Conservation (phyloP, 37 sponge, comb jelly and placozoan species). For the Aphrocallistes beatrix region DNA sequence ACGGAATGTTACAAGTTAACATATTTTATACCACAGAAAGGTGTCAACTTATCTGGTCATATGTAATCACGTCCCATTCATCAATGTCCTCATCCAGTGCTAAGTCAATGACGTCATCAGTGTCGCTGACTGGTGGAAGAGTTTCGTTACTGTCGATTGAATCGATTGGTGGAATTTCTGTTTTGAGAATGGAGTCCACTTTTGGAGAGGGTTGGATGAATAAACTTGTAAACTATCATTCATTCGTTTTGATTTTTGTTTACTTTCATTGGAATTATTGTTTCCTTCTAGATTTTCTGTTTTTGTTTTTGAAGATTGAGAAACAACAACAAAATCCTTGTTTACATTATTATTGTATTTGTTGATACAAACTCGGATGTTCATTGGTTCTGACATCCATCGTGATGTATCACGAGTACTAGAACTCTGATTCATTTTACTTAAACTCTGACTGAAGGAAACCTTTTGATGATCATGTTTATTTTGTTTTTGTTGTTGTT, state of each 20-base stretch:
- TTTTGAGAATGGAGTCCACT: background rate
- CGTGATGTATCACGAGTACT: background rate
- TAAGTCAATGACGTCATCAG: too few relatives aligned
- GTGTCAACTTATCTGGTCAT: too few relatives aligned
- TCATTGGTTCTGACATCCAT: background rate
- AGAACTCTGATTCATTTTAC: background rate
- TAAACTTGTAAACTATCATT: background rate
- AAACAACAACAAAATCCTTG: conserved; percentile 8
- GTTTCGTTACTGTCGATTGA: background rate
- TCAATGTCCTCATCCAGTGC: too few relatives aligned
- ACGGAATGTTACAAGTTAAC: too few relatives aligned
- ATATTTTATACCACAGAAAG: too few relatives aligned
- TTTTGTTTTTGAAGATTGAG: background rate
- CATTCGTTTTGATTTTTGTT: background rate
- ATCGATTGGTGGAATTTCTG: background rate
- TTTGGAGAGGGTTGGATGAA: background rate
- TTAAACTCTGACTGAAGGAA: background rate
- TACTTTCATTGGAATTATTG: background rate
- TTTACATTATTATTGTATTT: background rate
- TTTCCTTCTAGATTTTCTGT: background rate
- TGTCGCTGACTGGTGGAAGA: background rate
- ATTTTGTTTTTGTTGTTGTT: too few relatives aligned
- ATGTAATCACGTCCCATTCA: too few relatives aligned
- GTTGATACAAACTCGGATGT: background rate
- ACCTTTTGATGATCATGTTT: background rate